Evolutionary conservation across 2,888 invertebrate genomes (phyloP).

Genomic region (Macrosiphum euphorbiae): DNA sequence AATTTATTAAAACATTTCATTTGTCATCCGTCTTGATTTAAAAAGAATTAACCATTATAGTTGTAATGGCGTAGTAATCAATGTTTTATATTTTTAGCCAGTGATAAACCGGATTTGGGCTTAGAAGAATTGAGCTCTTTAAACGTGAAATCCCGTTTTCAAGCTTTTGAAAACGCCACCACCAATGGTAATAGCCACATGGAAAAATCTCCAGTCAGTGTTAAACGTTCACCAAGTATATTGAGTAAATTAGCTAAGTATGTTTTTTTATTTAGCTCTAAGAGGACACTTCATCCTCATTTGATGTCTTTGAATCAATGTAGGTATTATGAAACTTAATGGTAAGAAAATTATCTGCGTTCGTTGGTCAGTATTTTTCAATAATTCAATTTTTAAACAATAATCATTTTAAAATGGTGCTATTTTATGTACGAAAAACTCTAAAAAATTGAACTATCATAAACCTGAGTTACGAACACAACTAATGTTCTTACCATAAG

Average conservation of each 20-base stretch:
- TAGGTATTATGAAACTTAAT: no score
- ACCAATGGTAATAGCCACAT: slow-evolving; percentile 71
- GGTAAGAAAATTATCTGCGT: no score
- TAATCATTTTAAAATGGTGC: no score
- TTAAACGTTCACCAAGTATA: slow-evolving; percentile 81
- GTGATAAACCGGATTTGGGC: slow-evolving; percentile 88
- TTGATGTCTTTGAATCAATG: no score
- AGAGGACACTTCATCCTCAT: no score
- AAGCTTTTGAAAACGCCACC: slow-evolving; percentile 81
- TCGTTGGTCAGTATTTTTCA: no score
- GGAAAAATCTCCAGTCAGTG: slow-evolving; percentile 73
- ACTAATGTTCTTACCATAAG: no score
- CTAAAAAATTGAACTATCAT: no score
- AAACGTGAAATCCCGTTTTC: slow-evolving; percentile 87
- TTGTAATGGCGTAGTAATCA: neutral
- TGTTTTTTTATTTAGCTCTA: slow-evolving; percentile 68
- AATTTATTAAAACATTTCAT: neutral
- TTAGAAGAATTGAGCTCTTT: slow-evolving; percentile 84
- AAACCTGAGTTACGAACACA: no score
- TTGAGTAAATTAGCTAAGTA: slow-evolving; percentile 85
- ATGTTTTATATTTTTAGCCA: slow-evolving; percentile 74
- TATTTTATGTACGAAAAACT: no score
- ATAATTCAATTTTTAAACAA: no score
- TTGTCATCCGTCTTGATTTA: neutral
- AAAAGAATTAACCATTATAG: neutral